These are phyloP conservation scores for Vireo altiloquus DNA, from an alignment of 2,113 vertebrate species.

Conservation along the genomic window DNA sequence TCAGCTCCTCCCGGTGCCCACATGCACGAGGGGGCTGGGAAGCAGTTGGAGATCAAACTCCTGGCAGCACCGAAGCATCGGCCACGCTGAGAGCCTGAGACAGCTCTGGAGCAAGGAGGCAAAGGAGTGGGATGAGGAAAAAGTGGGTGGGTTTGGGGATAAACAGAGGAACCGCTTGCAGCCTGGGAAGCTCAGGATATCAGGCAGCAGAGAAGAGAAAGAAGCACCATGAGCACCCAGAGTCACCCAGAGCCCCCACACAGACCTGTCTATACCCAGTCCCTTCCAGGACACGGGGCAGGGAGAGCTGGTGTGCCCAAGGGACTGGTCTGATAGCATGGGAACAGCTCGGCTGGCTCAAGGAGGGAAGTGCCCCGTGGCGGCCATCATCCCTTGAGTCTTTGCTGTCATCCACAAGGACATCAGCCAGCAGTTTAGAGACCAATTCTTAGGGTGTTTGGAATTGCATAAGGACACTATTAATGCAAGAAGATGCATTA, in stretches of 20 bases:
- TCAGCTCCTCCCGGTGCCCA: not conserved
- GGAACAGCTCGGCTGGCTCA: not conserved
- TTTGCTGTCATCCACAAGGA: not conserved
- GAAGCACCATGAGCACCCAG: not conserved
- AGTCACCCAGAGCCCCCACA: not conserved
- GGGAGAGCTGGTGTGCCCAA: not conserved
- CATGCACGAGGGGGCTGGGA: not conserved
- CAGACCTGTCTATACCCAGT: not conserved
- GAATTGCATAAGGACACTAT: not conserved
- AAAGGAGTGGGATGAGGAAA: not conserved
- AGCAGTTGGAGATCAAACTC: constrained; percentile 37
- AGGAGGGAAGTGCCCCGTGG: not conserved
- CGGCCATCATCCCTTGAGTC: not conserved
- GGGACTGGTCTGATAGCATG: rapidly evolving
- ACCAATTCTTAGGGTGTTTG: not conserved
- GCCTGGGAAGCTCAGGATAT: not conserved
- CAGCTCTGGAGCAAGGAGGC: not conserved
- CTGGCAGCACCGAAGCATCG: not conserved
- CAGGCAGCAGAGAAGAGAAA: not conserved
- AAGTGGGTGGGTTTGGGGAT: not conserved
- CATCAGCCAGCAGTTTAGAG: not conserved
- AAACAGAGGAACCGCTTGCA: not conserved
- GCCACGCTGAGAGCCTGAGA: not conserved
- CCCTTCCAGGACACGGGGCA: not conserved
- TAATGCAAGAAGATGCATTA: not conserved